Percentiles rank a stretch among this genome's conserved stretches.
Conservation (phyloP, 2,888 invertebrate species). For the Xanthorhoe spadicearia region DNA sequence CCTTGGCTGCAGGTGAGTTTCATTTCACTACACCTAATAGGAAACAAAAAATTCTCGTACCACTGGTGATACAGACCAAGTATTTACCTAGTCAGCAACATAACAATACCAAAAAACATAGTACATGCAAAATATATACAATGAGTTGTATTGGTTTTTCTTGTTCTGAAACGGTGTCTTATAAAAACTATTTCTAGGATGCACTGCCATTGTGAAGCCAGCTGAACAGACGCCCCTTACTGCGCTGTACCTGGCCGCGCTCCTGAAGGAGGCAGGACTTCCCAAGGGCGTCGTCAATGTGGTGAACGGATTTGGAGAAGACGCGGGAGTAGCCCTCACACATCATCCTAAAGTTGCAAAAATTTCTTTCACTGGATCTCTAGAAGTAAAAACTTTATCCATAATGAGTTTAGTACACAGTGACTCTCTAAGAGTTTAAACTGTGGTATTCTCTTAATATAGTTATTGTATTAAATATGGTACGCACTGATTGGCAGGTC, state of each 20-base stretch:
- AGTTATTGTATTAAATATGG: neutral
- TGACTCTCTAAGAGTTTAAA: too few relatives aligned
- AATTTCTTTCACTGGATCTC: conserved; percentile 89
- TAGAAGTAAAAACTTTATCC: conserved; percentile 71
- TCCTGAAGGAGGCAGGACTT: conserved; percentile 93
- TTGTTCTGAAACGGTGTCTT: too few relatives aligned
- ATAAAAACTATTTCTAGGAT: conserved; percentile 70
- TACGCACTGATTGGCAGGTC: conserved; percentile 65
- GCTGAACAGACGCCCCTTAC: conserved; percentile 97
- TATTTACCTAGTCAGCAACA: too few relatives aligned
- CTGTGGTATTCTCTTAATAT: too few relatives aligned
- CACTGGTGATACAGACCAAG: too few relatives aligned
- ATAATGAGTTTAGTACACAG: too few relatives aligned
- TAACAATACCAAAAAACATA: too few relatives aligned
- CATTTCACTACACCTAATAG: too few relatives aligned
- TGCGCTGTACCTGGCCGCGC: conserved; percentile 92
- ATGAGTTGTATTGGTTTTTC: too few relatives aligned
- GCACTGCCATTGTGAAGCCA: conserved; percentile 94
- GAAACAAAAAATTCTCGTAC: too few relatives aligned
- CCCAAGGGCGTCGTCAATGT: conserved; percentile 96
- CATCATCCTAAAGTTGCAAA: conserved; percentile 91
- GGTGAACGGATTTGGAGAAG: conserved; percentile 92
- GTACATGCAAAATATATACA: too few relatives aligned
- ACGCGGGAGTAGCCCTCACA: conserved; percentile 90
- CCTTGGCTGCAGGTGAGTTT: conserved; percentile 83